phyloP scores from a whole-genome alignment of 2,797 vertebrate species.

The Nannoperca australis region DNA sequence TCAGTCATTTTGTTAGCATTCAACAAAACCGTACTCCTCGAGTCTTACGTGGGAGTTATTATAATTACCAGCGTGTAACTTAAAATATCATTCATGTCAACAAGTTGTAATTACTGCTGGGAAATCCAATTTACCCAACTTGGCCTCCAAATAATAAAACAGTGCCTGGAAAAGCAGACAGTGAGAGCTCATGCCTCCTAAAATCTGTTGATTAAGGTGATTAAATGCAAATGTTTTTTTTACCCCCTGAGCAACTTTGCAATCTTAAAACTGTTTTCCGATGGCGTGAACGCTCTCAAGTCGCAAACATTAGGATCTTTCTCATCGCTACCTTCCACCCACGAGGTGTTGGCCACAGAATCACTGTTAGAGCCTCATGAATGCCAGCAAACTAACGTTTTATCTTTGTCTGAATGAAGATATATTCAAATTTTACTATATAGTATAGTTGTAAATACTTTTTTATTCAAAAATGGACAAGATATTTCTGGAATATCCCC shows the following conservation, averaged over 20 bases:
- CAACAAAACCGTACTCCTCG: background rate
- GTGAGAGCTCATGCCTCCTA: background rate
- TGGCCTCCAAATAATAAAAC: background rate
- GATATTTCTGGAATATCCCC: background rate
- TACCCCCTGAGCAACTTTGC: too few species aligned
- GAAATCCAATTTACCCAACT: background rate
- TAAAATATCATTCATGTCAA: background rate
- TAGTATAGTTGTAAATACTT: background rate
- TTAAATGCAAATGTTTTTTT: background rate
- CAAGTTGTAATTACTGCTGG: background rate
- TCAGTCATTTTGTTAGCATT: background rate
- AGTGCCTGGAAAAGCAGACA: background rate
- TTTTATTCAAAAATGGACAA: background rate
- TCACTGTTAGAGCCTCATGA: background rate
- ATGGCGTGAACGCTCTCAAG: background rate
- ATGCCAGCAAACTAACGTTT: background rate
- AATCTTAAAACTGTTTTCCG: background rate
- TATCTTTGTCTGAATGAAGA: background rate
- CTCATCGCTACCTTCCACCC: background rate
- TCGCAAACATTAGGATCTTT: background rate
- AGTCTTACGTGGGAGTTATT: background rate
- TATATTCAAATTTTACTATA: background rate
- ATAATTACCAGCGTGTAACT: background rate
- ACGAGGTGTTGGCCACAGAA: background rate
- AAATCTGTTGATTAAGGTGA: background rate